Evolutionary conservation across 2,888 invertebrate species (phyloP).

Genomic region (Exephanes ischioxanthus): DNA sequence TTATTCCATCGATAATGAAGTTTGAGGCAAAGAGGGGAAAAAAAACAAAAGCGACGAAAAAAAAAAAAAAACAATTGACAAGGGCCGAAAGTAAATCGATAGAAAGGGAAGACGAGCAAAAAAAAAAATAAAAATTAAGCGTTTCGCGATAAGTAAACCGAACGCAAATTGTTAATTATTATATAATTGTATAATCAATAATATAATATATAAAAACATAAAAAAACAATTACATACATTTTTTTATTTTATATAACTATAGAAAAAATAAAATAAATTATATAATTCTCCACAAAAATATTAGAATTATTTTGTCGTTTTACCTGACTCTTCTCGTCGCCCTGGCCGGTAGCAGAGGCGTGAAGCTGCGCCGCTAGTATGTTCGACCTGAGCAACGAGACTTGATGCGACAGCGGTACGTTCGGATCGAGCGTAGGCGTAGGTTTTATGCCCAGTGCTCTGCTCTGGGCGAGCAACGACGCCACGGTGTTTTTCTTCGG

Average conservation of each 20-base stretch:
- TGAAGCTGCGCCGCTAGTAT: slow-evolving; percentile 89
- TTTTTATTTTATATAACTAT: too few relatives aligned
- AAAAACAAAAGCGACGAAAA: slow-evolving; percentile 14
- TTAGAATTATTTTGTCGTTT: slow-evolving; percentile 36
- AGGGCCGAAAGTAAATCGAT: slow-evolving; percentile 7
- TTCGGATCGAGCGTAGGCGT: slow-evolving; percentile 88
- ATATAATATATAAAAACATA: too few relatives aligned
- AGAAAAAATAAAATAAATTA: too few relatives aligned
- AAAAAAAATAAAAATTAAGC: not conserved
- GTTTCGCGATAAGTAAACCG: not conserved
- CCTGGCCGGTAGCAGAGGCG: slow-evolving; percentile 78
- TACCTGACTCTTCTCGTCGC: slow-evolving; percentile 82
- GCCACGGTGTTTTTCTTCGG: slow-evolving; percentile 97
- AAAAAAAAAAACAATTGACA: slow-evolving; percentile 52
- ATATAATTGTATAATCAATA: not conserved
- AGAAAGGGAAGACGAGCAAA: slow-evolving; percentile 42
- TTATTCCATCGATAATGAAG: slow-evolving; percentile 10
- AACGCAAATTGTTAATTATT: not conserved
- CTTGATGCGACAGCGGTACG: slow-evolving; percentile 87
- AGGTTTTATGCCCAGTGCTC: slow-evolving; percentile 93
- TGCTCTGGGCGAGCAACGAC: slow-evolving; percentile 93
- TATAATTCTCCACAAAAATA: too few relatives aligned
- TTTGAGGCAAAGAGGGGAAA: not conserved
- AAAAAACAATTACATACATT: too few relatives aligned
- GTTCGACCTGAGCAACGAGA: slow-evolving; percentile 87